Base-by-base conservation (phyloP, 2,113 vertebrate species). In the Phalacrocorax brasilianus region DNA sequence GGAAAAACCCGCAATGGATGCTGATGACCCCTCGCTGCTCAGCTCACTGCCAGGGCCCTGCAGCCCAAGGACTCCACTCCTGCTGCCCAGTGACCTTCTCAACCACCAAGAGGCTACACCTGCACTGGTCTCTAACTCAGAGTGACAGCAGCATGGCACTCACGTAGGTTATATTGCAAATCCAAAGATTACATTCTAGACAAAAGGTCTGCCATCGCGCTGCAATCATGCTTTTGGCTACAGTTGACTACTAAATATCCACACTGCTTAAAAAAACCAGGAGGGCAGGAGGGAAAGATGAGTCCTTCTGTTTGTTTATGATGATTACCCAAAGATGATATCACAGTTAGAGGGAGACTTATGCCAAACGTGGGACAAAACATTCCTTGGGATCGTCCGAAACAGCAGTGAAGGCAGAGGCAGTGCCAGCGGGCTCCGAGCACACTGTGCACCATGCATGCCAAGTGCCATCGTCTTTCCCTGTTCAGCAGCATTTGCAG, bases 111-210 rank as follows among this genome's bases (percentile, higher is more conserved):
- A 53, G 18, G 47, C 26, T 12, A 5, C 45, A 17, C 10, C 72
- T 2, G 0, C 33, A 0, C 33, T 20, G 73, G n/a, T 71, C 20
- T 58, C 59, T 56, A 5, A 66, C 53, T 33, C 32, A 56, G 40
- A 42, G 35, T 4, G 66, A 33, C 0, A 1, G 78, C 71, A 68
- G 70, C 61, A 2, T 0, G 0, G 66, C 77, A 24, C 30, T 78
- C 66, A 3, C 0, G 0, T 1, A 6, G 59, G 50, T n/a, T 70
- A 30, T 6, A 2, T 6, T 38, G 50, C 50, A 67, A 49, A 77
- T 28, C 26, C 75, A 50, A 40, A 56, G 50, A 20, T 40, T 3
- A 28, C 3, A 2, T 42, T 47, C 50, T 5, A 74, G 59, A 49
- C 53, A 55, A 61, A 89, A 81, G n/a, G 7, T n/a, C 53, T 72